Evolutionary conservation across 2,888 invertebrate species (phyloP), one percentile per base, ranked within the genome.

Genomic region (Trachelus iudaicus): DNA sequence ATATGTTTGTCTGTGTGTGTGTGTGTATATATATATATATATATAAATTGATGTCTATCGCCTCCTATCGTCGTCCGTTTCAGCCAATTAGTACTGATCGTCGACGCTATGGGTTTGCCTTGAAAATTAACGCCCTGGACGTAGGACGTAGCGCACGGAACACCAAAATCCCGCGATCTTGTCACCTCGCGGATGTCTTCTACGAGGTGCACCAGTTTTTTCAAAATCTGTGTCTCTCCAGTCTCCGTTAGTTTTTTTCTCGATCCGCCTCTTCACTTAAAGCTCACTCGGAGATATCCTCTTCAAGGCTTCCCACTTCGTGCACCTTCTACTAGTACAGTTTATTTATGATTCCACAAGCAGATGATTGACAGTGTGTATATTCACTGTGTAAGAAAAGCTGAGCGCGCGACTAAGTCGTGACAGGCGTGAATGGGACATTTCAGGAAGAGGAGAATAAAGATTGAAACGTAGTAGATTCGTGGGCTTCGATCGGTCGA

Each of bases 1-100:
- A 71, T 79, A 75, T 81, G 73, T 80, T 76, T 80, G 11, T 75
- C 34, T 76, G 73, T 80, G 77, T 80, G 11, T 75, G 30, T 76
- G 34, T 75, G 79, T n/a, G 35, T 68, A 69, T 78, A n/a, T 34
- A 56, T 74, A 37, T 34, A 74, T 74, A 79, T 75, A 81, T 79
- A 80, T 80, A 80, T 80, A 79, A 77, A 80, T 34, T 71, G 15
- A 13, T 30, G 31, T 23, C 31, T 31, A 34, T 71, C 31, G 73
- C 73, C 33, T 33, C 31, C 23, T 71, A 34, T 71, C 73, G 31
- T 71, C 73, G 34, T 80, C 77, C 69, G 79, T 77, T 75, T 81
- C 80, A 15, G 79, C 80, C 81, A 81, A 56, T 56, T 56, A 56
- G 56, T 56, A 23, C 15, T 56, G 56, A 56, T 56, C 56, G 56